Conservation (phyloP, 92 coral and sea anemone genomes). For the Umimayanthus chanpuru region DNA sequence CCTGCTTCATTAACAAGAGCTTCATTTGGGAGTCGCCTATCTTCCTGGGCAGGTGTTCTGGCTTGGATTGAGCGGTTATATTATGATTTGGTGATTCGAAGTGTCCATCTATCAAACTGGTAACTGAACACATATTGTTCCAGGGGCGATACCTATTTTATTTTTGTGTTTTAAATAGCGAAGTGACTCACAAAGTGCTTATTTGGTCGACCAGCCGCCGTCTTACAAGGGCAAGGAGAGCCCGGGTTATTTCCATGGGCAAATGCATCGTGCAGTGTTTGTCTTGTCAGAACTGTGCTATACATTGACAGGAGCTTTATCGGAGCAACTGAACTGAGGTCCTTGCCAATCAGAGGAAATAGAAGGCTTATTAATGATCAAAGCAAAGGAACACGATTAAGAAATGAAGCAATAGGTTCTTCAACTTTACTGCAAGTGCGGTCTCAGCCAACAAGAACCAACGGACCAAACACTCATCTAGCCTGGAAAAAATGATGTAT, state of each 20-base stretch:
- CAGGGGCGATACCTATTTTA: neutral
- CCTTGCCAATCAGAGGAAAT: neutral
- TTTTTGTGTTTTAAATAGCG: neutral
- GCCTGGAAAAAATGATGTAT: neutral
- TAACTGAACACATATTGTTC: too few species aligned
- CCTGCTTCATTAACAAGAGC: neutral
- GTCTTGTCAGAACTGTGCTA: neutral
- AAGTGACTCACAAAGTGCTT: neutral
- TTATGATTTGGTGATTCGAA: too few species aligned
- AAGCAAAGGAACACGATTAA: neutral
- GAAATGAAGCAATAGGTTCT: neutral
- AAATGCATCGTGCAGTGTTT: neutral
- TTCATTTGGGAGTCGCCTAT: neutral
- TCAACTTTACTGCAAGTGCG: neutral
- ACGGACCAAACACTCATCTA: neutral
- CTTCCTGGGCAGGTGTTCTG: neutral
- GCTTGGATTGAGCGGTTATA: neutral
- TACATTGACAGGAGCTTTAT: too few species aligned
- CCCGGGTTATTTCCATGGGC: neutral
- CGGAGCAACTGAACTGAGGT: neutral
- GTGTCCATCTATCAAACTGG: neutral
- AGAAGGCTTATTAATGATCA: neutral
- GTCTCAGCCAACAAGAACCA: too few species aligned
- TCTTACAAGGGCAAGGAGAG: neutral
- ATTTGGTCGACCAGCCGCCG: neutral